Base-by-base conservation (phyloP, 2,888 invertebrate genomes). In the Dryadula phaetusa region DNA sequence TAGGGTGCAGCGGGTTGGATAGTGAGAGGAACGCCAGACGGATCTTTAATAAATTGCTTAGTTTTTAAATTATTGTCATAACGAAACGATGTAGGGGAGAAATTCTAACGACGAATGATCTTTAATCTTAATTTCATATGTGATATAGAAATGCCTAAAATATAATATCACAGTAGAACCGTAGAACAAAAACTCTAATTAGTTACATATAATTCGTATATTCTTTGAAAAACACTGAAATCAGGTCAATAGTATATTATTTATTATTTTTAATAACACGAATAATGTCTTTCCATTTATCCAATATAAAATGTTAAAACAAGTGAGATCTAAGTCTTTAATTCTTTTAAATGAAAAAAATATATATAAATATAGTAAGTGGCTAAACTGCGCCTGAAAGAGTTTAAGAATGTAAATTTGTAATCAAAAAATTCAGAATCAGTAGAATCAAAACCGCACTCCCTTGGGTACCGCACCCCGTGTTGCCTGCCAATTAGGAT, bases 1-100 rank as follows among this genome's bases (percentile, higher is more conserved):
- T n/a, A 40, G 40, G 56, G 56, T 56, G 40, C 56, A 56, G 40
- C 40, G 40, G 37, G 56, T 40, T 40, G 56, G 22, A 40, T 25
- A n/a, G 56, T 40, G 56, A 56, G 56, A 40, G 56, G 40, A 40
- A 56, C 16, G 40, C 56, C 56, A 56, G 56, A 56, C 56, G 56
- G 56, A 40, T 40, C n/a, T 40, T 56, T 56, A 56, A 56, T 56
- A 56, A 56, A 56, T 56, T 56, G 56, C 56, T 56, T 56, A 56
- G 40, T 56, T 56, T 56, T 56, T 56, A 56, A 56, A 56, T 25
- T 56, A 37, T 56, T 56, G n/a, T 56, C 40, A 56, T n/a, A 20
- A 40, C 56, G n/a, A 40, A 40, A 37, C 14, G 54, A 20, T n/a
- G 3, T 22, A 16, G 56, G 34, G 37, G 56, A 7, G 22, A n/a